Base-by-base conservation (phyloP, 1,140 invertebrate genomes). In the Drosophila mauritiana region DNA sequence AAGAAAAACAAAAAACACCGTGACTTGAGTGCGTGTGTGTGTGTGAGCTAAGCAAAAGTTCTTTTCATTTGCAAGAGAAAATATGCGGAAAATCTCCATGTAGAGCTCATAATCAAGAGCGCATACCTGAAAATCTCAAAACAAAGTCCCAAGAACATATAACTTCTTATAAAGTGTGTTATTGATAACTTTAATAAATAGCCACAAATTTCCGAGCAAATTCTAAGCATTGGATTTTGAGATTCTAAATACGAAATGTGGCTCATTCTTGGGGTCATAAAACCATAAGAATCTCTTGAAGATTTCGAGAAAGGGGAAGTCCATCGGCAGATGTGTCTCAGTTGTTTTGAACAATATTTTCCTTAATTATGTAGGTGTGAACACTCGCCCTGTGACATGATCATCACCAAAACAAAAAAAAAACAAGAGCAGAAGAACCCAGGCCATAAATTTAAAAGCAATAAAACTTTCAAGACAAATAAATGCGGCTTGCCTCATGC, bases 391-490 rank as follows among this genome's bases (percentile, higher is more conserved):
- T 72, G 49, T 34, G 59, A 68, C 53, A 61, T 57, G 46, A 74
- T 81, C 68, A 62, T 62, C 56, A 73, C 15, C 49, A 59, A 51
- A 39, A 40, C 1, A 45, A 20, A 20, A 1, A 11, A 11, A 45
- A 20, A 20, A 12, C 3, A 11, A 15, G 31, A 27, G 20, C 6
- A 37, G 8, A 3, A 37, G 67, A 65, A 13, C 11, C 13, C 54
- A 22, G 37, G 25, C 83, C 85, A 90, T 90, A 90, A 90, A 90
- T 90, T 76, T 90, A 75, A 85, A 90, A 90, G 85, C 85, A 90
- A 90, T 90, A 90, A 90, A 90, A 90, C 85, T 90, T 85, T 90
- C 85, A 90, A 90, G 85, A 90, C 85, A 90, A 90, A 90, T 90
- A 89, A 90, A 90, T 85, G 84, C 84, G 63, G 78, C 64, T 86